These are phyloP conservation scores for Anoplopoma fimbria DNA, from an alignment of 2,113 vertebrate genomes.

Conservation along the genomic window DNA sequence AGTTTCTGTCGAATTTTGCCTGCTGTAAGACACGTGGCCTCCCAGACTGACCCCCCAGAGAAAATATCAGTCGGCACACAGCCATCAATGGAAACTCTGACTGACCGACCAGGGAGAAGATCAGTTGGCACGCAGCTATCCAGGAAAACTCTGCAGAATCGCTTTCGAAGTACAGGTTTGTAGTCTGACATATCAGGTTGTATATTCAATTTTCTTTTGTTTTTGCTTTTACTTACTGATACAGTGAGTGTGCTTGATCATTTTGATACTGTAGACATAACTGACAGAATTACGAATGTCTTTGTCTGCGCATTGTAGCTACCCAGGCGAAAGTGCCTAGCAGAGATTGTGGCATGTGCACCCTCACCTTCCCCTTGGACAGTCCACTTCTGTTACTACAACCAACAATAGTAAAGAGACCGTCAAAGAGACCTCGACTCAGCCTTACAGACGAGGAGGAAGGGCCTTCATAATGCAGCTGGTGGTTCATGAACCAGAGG, in stretches of 20 bases:
- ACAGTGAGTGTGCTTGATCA: background rate
- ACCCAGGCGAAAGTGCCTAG: constrained; percentile 15
- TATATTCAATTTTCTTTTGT: background rate
- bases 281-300: background rate
- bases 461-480: constrained; percentile 9
- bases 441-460: constrained; percentile 13
- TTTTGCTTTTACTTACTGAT: background rate
- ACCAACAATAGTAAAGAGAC: constrained; percentile 20
- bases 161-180: constrained; percentile 20
- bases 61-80: constrained; percentile 7
- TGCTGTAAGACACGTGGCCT: constrained; percentile 21
- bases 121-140: constrained; percentile 24
- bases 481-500: constrained; percentile 4
- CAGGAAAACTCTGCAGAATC: constrained; percentile 11
- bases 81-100: constrained; percentile 4
- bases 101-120: background rate
- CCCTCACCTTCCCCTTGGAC: constrained; percentile 36
- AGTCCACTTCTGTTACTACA: constrained; percentile 38
- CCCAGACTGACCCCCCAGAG: constrained; percentile 29
- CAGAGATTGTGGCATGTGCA: constrained; percentile 38
- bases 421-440: constrained; percentile 37
- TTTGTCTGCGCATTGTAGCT: constrained; percentile 22
- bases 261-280: background rate
- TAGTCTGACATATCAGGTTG: background rate
- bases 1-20: background rate